Evolutionary conservation across 2,888 invertebrate genomes (phyloP), one percentile per base, ranked within the genome.

Genomic region (Melieria omissa): DNA sequence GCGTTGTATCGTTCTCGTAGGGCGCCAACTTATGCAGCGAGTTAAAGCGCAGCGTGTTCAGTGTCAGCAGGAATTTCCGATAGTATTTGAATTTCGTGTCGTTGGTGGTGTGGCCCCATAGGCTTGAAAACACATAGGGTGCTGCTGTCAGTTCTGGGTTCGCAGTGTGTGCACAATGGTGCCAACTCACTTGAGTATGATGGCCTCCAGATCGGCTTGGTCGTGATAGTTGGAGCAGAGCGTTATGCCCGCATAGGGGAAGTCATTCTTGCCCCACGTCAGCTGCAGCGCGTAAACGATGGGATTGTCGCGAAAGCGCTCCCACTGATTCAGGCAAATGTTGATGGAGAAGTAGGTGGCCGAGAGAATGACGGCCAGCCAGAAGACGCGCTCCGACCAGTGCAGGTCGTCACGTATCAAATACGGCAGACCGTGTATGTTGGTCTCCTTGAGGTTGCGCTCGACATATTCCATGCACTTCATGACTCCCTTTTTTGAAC

Each of bases 231-330:
- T 71, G 0, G 89, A 88, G 74, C 90, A 90, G 66, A 90, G 80
- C 0, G 90, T 89, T 0, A 88, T 79, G 0, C 88, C 84, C 1
- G 89, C 87, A 75, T 88, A 88, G 0, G 88, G 84, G 8, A 90
- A 88, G 57, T 87, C 86, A 80, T 87, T 88, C 16, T 88, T 85
- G 60, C 87, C 88, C 72, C 87, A 83, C 67, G 89, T 85, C 69
- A 88, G 81, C 80, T 89, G 88, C 82, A 89, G 86, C 7, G 89
- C 88, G 75, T 89, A 88, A 4, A 89, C 88, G 14, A 88, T 88
- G 0, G 89, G 89, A 81, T 88, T 88, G 65, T 88, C 84, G 45
- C 84, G 85, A 79, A 88, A 89, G 41, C 89, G 84, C n/a, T 78
- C 79, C 83, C 88, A 85, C 64, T 86, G 86, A 14, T 79, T 76